These are phyloP conservation scores for Latheticus oryzae DNA, from an alignment of 2,888 invertebrate species.

Conservation along the genomic window DNA sequence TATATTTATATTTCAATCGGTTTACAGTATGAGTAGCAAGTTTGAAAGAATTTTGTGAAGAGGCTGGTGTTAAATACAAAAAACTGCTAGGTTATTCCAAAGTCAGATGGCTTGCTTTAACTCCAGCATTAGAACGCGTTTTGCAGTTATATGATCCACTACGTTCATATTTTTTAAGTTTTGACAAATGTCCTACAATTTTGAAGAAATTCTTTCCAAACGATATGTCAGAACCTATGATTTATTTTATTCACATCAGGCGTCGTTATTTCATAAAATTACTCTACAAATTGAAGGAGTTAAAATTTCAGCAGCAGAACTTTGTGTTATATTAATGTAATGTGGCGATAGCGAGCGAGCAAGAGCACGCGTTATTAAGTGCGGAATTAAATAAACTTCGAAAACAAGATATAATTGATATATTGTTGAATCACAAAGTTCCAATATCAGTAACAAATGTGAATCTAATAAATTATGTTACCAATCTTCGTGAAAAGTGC, in stretches of 20 bases:
- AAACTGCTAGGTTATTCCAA: constrained; percentile 49
- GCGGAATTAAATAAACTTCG: too few species aligned
- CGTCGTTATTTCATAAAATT: constrained; percentile 45
- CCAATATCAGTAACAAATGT: too few species aligned
- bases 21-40: constrained; percentile 48
- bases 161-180: constrained; percentile 50
- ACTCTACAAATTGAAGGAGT: constrained; percentile 38
- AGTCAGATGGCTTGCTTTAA: constrained; percentile 50
- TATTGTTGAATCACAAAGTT: too few species aligned
- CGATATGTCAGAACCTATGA: constrained; percentile 46
- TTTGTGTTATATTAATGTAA: constrained; percentile 26
- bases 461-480: too few species aligned
- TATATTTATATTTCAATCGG: constrained; percentile 49
- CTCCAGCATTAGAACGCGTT: constrained; percentile 48
- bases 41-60: constrained; percentile 50
- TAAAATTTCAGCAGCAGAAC: constrained; percentile 47
- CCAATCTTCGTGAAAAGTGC: too few species aligned
- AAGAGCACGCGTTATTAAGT: too few species aligned
- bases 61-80: constrained; percentile 47
- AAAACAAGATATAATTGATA: too few species aligned
- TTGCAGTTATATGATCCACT: constrained; percentile 49
- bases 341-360: constrained; percentile 43
- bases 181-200: constrained; percentile 52
- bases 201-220: constrained; percentile 50
- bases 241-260: constrained; percentile 51